Percentiles rank a stretch among this genome's conserved stretches.
These are phyloP conservation scores for Babyrousa celebensis DNA, from an alignment of 2,797 vertebrate species.

Conservation along the genomic window DNA sequence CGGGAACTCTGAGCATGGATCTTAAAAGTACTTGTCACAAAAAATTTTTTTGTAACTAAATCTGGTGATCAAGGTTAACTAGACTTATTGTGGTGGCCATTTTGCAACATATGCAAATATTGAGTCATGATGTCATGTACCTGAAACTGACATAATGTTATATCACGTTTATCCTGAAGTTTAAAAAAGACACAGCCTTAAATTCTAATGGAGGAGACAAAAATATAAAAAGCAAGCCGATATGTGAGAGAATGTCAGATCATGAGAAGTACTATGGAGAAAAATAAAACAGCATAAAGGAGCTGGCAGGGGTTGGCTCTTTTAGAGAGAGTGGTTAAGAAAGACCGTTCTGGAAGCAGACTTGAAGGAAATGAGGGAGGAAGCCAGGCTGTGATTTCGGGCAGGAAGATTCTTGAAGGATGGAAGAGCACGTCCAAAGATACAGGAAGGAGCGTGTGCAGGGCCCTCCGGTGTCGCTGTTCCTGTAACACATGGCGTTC, in stretches of 20 bases:
- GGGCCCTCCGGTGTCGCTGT: background rate
- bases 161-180: too few relatives aligned
- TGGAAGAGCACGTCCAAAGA: background rate
- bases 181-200: background rate
- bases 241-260: background rate
- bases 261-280: background rate
- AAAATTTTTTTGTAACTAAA: too few relatives aligned
- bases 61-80: too few relatives aligned
- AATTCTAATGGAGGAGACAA: background rate
- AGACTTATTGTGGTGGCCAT: too few relatives aligned
- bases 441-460: background rate
- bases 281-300: background rate
- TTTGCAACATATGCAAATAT: too few relatives aligned
- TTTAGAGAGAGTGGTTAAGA: background rate
- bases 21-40: too few relatives aligned
- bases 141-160: too few relatives aligned
- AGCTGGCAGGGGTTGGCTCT: background rate
- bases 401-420: conserved; percentile 43
- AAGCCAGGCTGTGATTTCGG: background rate
- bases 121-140: too few relatives aligned
- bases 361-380: conserved; percentile 5
- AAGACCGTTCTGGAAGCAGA: background rate
- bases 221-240: background rate
- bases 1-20: too few relatives aligned
- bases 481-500: background rate